Percentiles rank a stretch among this genome's conserved stretches.
phyloP scores from a whole-genome alignment of 2,888 invertebrate species.

The Euzetes globulus region DNA sequence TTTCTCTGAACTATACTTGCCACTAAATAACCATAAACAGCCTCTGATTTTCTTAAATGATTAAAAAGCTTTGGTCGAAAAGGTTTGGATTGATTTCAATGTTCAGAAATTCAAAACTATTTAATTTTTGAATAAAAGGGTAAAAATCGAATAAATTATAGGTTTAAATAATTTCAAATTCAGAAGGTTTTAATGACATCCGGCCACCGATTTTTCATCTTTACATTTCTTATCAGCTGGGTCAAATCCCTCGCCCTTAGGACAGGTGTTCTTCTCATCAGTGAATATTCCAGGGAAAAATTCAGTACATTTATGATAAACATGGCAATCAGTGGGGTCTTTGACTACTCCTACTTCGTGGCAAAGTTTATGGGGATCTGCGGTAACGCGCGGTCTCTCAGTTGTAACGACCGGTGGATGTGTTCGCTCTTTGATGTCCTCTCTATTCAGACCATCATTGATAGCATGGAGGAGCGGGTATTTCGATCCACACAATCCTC shows the following conservation, averaged over 20 bases:
- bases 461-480: conserved; percentile 28
- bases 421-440: background rate
- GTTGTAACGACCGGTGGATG: background rate
- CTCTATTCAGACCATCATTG: background rate
- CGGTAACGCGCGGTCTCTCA: background rate
- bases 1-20: no score
- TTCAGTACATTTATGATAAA: conserved; percentile 27
- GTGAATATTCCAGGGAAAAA: background rate
- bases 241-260: conserved; percentile 9
- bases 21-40: no score
- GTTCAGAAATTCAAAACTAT: no score
- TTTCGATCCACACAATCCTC: conserved; percentile 30
- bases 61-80: no score
- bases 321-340: conserved; percentile 8
- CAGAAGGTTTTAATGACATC: conserved; percentile 28
- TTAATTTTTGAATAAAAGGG: no score
- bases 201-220: conserved; percentile 5
- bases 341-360: conserved; percentile 2
- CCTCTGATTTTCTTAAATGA: no score
- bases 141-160: no score
- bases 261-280: background rate
- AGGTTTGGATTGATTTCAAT: no score
- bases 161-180: no score
- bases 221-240: background rate
- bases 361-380: background rate